Percentiles rank a stretch among this genome's conserved stretches.
Conservation (phyloP, 2,888 invertebrate species). For the Platerodrilus igneus region DNA sequence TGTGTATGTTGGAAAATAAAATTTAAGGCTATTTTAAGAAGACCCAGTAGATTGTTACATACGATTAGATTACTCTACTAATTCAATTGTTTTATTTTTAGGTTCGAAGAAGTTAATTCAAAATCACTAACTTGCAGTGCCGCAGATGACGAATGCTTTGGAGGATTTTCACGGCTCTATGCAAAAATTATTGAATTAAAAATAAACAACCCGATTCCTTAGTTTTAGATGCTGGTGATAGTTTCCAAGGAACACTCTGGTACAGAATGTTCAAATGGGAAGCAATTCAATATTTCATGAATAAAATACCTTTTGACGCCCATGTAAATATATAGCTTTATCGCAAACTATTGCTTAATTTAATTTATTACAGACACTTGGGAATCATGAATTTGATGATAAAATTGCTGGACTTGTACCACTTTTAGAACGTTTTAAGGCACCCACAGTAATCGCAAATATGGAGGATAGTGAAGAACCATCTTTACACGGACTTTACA, state of each 20-base stretch:
- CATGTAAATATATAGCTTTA: constrained; percentile 63
- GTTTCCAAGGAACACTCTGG: constrained; percentile 83
- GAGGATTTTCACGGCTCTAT: constrained; percentile 65
- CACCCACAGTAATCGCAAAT: constrained; percentile 70
- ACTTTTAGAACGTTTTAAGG: constrained; percentile 59
- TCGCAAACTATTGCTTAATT: too few relatives aligned
- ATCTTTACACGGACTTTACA: constrained; percentile 55
- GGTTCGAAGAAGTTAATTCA: constrained; percentile 54
- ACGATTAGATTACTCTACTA: too few relatives aligned
- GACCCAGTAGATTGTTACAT: too few relatives aligned
- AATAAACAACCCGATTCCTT: constrained; percentile 56
- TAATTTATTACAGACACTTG: constrained; percentile 69
- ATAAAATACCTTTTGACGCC: constrained; percentile 69
- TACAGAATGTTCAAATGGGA: constrained; percentile 71
- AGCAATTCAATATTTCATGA: constrained; percentile 70
- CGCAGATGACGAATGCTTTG: constrained; percentile 56
- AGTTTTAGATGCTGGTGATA: constrained; percentile 77
- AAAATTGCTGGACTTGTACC: constrained; percentile 66
- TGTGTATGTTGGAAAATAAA: too few relatives aligned
- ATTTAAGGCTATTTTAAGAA: too few relatives aligned
- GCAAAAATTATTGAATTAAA: constrained; percentile 52
- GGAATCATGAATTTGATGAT: constrained; percentile 85
- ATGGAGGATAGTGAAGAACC: constrained; percentile 69
- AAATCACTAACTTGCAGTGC: constrained; percentile 53
- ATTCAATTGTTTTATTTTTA: too few relatives aligned